Evolutionary conservation across 2,113 vertebrate genomes (phyloP), one percentile per base, ranked within the genome.

Genomic region (Festucalex cinctus): DNA sequence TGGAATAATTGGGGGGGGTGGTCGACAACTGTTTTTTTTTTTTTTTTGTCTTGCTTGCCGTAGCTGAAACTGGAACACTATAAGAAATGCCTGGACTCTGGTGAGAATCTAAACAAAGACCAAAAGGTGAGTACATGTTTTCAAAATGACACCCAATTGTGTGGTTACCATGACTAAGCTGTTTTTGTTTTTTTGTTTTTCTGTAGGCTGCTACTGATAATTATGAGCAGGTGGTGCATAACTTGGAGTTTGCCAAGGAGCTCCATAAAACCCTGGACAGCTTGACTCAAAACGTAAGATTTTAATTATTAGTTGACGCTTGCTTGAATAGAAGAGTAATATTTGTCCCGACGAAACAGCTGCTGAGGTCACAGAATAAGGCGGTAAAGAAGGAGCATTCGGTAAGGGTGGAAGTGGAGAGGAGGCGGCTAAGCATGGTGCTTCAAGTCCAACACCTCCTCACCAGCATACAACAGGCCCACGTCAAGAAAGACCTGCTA

Each of bases 201-300:
- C 66, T 84, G 10, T 76, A 99, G 97, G 94, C 91, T 20, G 95
- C 96, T 57, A 95, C 96, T 67, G 93, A 93, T 59, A 96, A 95
- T 78, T 98, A 97, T 0, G 94, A 96, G 19, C 95, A 97, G 90
- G 95, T 98, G 71, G 48, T 95, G 17, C 96, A 99, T 81, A 94
- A 98, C 71, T 88, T 99, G 79, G 90, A 90, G 9, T 98, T 99
- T 88, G 96, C 95, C 49, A 94, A 88, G 88, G 96, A 98, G n/a
- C 93, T 99, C 75, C 94, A 96, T 82, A 95, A 93, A 88, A 95
- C 94, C 56, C 93, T 99, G 83, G 91, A 93, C 63, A 82, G 80
- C 44, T 88, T 98, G 75, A 96, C 94, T 74, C 94, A 96, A 89
- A 95, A 92, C 65, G 97, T 96, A 88, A 97, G 94, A 5, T 13